phyloP scores from a whole-genome alignment of 2,113 vertebrate genomes.

The Callithrix jacchus region DNA sequence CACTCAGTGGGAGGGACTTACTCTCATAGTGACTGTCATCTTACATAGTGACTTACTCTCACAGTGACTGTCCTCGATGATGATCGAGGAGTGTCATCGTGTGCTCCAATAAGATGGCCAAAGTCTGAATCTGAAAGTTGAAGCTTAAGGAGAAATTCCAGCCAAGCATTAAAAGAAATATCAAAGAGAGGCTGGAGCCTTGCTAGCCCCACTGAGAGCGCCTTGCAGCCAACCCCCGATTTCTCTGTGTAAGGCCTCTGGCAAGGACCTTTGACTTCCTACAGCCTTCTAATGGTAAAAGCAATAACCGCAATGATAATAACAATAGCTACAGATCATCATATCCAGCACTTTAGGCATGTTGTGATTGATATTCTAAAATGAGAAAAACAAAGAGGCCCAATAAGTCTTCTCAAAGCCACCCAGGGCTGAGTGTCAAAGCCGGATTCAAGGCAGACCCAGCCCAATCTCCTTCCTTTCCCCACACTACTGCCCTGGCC shows the following conservation, averaged over 20 bases:
- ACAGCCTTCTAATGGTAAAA: neutral
- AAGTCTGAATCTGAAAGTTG: neutral
- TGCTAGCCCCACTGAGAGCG: neutral
- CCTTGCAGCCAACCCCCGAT: neutral
- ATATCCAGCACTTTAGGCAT: neutral
- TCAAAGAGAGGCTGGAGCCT: neutral
- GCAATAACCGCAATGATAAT: neutral
- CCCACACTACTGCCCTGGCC: fast-evolving
- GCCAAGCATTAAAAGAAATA: neutral
- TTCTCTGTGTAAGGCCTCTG: neutral
- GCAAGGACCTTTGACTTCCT: neutral
- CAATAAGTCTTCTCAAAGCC: neutral
- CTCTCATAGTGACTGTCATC: too few relatives aligned
- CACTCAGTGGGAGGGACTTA: neutral
- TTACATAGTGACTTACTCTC: neutral
- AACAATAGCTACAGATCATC: neutral
- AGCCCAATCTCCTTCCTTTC: too few relatives aligned
- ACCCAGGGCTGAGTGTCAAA: neutral
- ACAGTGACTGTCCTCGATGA: too few relatives aligned
- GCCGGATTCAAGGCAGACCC: neutral
- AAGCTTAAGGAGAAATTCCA: neutral
- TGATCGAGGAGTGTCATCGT: neutral
- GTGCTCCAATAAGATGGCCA: neutral
- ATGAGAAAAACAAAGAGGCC: neutral
- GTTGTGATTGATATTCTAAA: neutral